A percentile compares a stretch with the other conserved stretches of the same genome.
Conservation (phyloP, 1,140 invertebrate species). For the Temnothorax longispinosus region DNA sequence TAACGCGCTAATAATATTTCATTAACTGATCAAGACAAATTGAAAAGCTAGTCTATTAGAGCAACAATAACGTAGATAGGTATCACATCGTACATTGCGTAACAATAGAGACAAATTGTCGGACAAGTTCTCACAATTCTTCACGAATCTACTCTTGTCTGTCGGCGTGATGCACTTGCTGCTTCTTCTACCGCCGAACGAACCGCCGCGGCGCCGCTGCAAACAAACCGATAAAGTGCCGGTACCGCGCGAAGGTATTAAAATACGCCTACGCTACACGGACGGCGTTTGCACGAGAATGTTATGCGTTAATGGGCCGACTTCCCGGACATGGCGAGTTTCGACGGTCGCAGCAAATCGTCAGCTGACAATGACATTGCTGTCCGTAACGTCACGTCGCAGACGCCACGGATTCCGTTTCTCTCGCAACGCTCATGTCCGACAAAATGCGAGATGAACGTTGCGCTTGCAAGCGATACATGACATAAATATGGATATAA, state of each 20-base stretch:
- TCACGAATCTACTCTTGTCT: neutral
- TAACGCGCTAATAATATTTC: neutral
- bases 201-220: neutral
- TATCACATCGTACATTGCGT: neutral
- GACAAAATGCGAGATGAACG: neutral
- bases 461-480: neutral
- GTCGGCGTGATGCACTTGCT: constrained; percentile 24
- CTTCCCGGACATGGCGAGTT: constrained; percentile 84
- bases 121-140: neutral
- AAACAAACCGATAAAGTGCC: constrained; percentile 67
- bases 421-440: neutral
- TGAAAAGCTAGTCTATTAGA: neutral
- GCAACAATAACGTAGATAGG: neutral
- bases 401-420: constrained; percentile 35
- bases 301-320: constrained; percentile 82
- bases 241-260: constrained; percentile 79
- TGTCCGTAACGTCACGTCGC: constrained; percentile 48
- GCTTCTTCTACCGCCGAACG: neutral
- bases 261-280: constrained; percentile 75
- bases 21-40: neutral
- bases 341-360: constrained; percentile 78
- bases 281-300: constrained; percentile 76
- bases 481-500: neutral
- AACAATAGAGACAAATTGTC: neutral
- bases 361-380: constrained; percentile 84